Evolutionary conservation across 1,140 invertebrate species (phyloP), one percentile per base, ranked within the genome.

Genomic region (Bicyclus anynana): DNA sequence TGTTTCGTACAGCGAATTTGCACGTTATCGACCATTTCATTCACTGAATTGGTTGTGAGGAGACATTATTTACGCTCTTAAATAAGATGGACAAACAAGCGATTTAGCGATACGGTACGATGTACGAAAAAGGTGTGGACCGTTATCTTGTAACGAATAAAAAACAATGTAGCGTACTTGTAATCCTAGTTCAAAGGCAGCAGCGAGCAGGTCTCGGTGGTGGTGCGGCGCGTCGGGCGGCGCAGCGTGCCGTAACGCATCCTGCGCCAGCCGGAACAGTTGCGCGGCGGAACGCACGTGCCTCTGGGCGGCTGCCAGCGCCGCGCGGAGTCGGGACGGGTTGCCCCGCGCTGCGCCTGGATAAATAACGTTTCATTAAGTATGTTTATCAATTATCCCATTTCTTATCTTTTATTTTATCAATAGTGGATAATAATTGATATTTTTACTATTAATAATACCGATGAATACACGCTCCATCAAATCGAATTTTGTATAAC

Each of bases 251-350:
- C 94, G 91, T 84, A 96, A 94, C 18, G 94, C 94, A 87, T 96
- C 95, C 83, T 96, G 94, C 47, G 95, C 95, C 21, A 96, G 86
- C 65, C 95, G 94, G 87, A 95, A 96, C 60, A 97, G 89, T 85
- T 96, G 95, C 12, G 94, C 94, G 2, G 94, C 94, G 75, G 93
- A 94, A 68, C 95, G 94, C 60, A 97, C 95, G 87, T 96, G 94
- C 35, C 92, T 89, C 75, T 95, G 93, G 12, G 94, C 93, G 38
- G 94, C 93, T 71, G 94, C 94, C 33, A 96, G 81, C 21, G 96
- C 94, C 1, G 91, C 92, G 9, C 92, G 90, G 46, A 96, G 84
- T 10, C 94, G 89, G 52, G 91, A 88, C 1, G 92, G 90, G 72
- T 94, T 94, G 68, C 92, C 94, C 91, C 89, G 79, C 0, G 80